Evolutionary conservation across 2,113 vertebrate genomes (phyloP).

Genomic region (Anolis carolinensis): DNA sequence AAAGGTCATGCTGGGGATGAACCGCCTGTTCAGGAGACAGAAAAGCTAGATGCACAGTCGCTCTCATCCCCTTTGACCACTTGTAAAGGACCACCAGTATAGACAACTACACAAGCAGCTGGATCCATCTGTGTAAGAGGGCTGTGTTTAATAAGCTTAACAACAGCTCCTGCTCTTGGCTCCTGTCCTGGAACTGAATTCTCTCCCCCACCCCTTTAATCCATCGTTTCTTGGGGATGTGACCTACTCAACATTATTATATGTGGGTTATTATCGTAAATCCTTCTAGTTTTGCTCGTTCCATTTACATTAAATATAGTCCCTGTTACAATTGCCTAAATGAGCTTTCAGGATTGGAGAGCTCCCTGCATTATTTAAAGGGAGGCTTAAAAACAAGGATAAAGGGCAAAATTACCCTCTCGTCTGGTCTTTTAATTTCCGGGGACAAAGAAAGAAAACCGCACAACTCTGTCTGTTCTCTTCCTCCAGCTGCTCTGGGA

Average conservation of each 20-base stretch:
- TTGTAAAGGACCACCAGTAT: neutral
- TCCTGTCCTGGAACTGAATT: constrained; percentile 56
- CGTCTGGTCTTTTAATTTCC: constrained; percentile 4
- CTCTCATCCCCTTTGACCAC: neutral
- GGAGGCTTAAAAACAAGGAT: constrained; percentile 25
- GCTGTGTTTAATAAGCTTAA: constrained; percentile 63
- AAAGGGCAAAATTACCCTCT: constrained; percentile 22
- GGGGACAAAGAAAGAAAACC: constrained; percentile 8
- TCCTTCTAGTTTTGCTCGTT: constrained; percentile 58
- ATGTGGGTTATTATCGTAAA: constrained; percentile 67
- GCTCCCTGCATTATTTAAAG: constrained; percentile 56
- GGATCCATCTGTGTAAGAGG: constrained; percentile 33
- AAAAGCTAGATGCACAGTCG: neutral
- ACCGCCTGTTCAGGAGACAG: neutral
- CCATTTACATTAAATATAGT: constrained; percentile 67
- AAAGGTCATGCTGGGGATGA: no score
- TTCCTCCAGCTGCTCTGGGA: neutral
- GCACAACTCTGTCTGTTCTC: neutral
- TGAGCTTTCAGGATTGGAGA: constrained; percentile 64
- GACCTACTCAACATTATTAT: constrained; percentile 64
- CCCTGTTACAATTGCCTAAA: constrained; percentile 57
- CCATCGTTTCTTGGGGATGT: constrained; percentile 60
- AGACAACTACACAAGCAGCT: neutral
- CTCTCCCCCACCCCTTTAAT: constrained; percentile 41
- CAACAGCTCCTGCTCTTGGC: neutral